Percentiles rank a stretch among this genome's conserved stretches.
phyloP scores from a whole-genome alignment of 2,888 invertebrate species.

The Dicranocentrus wangi region DNA sequence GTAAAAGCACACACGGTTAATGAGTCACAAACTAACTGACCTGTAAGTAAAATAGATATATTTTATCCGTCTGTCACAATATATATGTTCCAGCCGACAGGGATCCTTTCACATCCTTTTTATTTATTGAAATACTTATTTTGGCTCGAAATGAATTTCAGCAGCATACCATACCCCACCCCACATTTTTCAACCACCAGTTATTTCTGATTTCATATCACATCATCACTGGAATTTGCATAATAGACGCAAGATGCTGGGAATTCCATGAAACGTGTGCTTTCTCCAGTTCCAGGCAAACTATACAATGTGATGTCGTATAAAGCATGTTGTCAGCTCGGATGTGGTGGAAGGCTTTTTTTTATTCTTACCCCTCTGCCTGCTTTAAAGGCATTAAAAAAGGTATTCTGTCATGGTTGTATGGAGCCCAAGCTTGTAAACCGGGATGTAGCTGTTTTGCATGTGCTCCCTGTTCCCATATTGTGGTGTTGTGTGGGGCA shows the following conservation, averaged over 20 bases:
- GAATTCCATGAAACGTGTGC: too few relatives aligned
- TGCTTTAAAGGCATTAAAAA: conserved; percentile 34
- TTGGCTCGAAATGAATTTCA: too few relatives aligned
- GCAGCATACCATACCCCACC: background rate
- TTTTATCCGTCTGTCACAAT: too few relatives aligned
- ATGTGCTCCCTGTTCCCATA: conserved; percentile 1
- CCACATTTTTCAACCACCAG: background rate
- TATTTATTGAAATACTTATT: background rate
- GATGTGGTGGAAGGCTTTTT: background rate
- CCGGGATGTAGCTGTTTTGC: conserved; percentile 24
- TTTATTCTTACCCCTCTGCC: too few relatives aligned
- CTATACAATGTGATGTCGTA: too few relatives aligned
- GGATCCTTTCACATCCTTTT: background rate
- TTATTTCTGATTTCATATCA: conserved; percentile 48
- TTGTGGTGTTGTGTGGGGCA: background rate
- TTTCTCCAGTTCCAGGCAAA: too few relatives aligned
- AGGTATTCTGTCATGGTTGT: conserved; percentile 12
- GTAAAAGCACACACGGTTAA: too few relatives aligned
- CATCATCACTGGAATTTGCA: conserved; percentile 43
- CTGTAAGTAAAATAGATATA: too few relatives aligned
- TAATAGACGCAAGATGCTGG: conserved; percentile 20
- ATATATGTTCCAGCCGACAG: too few relatives aligned
- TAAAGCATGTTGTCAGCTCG: background rate
- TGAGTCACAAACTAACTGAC: too few relatives aligned
- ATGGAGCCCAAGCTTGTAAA: background rate